Evolutionary conservation across 2,797 vertebrate species (phyloP), one percentile per base, ranked within the genome.

Genomic region (Eulemur coronatus): DNA sequence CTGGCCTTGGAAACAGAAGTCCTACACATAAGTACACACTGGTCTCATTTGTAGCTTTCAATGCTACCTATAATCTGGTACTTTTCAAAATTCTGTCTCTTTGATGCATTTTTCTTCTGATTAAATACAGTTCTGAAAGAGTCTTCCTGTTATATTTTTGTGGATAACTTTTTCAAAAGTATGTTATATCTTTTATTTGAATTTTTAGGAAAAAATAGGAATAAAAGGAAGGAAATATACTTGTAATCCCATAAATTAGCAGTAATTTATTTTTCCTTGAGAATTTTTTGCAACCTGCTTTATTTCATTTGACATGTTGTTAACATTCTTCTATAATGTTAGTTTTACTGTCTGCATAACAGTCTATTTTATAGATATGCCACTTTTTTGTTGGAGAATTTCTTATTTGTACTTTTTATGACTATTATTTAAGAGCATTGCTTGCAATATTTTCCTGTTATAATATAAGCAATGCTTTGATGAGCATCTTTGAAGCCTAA

Each of bases 231-330:
- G 28, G 50, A 87, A 76, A 87, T 79, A n/a, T 26, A 33, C 12
- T 57, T 73, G 13, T 50, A 85, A 70, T 75, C 15, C 15, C 2
- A 33, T 84, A 72, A 69, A 55, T n/a, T 89, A 87, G 14, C 28
- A 84, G 48, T 92, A 76, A 75, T 86, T 73, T 72, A 50, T 50
- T 89, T 89, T 81, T 63, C 14, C 2, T 88, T 75, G 30, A 70
- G 55, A 80, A 80, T n/a, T 24, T 94, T 95, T 89, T 84, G 59
- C 46, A 84, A 26, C 5, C 5, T 82, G 14, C 38, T 70, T 76
- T 84, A n/a, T 89, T 59, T 52, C 2, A 81, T 48, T 96, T 63
- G 85, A 70, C 86, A 24, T 75, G 70, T 88, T 81, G 92, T 96
- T 57, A 73, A 57, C 17, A 63, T 91, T 86, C 33, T 59, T 72